Evolutionary conservation across 2,113 vertebrate species (phyloP).

Genomic region (Meles meles): DNA sequence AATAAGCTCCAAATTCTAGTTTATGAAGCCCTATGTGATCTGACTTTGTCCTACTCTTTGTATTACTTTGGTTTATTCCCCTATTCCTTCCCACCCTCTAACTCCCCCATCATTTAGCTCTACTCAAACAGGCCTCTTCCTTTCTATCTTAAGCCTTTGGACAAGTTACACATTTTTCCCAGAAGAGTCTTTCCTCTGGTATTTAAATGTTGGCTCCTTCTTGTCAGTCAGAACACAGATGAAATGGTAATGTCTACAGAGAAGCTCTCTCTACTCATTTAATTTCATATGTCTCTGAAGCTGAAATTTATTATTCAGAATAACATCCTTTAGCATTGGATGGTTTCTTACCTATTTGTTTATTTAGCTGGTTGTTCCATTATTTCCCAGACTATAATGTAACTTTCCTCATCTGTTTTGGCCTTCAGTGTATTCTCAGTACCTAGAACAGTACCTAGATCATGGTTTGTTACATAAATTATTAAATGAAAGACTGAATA

Average conservation of each 20-base stretch:
- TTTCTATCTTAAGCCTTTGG: background rate
- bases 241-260: background rate
- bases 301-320: background rate
- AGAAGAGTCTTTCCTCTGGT: background rate
- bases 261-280: background rate
- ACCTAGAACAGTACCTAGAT: background rate
- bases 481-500: background rate
- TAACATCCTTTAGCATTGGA: background rate
- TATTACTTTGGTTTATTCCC: background rate
- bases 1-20: background rate
- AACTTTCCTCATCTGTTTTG: background rate
- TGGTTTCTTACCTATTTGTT: background rate
- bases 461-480: background rate
- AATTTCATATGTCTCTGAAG: background rate
- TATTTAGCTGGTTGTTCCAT: background rate
- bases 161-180: background rate
- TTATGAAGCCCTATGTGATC: background rate
- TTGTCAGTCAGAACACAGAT: background rate
- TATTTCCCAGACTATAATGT: background rate
- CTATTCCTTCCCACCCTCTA: background rate
- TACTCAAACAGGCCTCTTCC: background rate
- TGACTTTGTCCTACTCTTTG: background rate
- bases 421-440: background rate
- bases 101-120: background rate
- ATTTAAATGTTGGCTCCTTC: background rate